A percentile compares a stretch with the other conserved stretches of the same genome.
Evolutionary conservation across 1,140 invertebrate genomes (phyloP).

Genomic region (Polypedilum pembai): DNA sequence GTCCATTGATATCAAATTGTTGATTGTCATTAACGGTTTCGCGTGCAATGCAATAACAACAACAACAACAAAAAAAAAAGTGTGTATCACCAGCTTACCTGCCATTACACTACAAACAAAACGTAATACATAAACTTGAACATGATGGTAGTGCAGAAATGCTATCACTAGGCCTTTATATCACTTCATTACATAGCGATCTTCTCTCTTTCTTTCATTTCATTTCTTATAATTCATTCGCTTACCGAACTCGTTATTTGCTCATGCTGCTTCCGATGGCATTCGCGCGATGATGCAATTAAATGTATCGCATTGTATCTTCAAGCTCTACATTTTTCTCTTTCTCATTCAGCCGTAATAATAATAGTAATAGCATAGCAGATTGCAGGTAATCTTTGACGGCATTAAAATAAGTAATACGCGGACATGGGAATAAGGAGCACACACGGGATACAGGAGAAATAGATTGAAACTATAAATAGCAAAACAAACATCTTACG

Average conservation of each 20-base stretch:
- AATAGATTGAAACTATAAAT: neutral
- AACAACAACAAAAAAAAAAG: no score
- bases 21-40: neutral
- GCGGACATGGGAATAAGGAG: neutral
- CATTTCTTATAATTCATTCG: neutral
- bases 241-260: slow-evolving; percentile 1
- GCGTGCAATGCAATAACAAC: no score
- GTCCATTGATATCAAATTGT: slow-evolving; percentile 24
- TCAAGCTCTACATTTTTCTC: neutral
- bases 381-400: slow-evolving; percentile 4
- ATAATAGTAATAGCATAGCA: neutral
- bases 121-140: neutral
- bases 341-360: neutral
- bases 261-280: slow-evolving; percentile 12
- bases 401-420: slow-evolving; percentile 18
- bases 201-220: neutral
- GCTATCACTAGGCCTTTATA: neutral
- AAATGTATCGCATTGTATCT: slow-evolving; percentile 25
- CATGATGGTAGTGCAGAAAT: neutral
- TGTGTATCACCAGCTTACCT: no score
- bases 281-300: slow-evolving; percentile 25
- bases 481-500: slow-evolving; percentile 17
- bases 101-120: no score
- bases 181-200: slow-evolving; percentile 22
- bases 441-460: neutral